Conservation (phyloP, 37 sponge, comb jelly and placozoan genomes). For the Diacarnus erythraeanus region DNA sequence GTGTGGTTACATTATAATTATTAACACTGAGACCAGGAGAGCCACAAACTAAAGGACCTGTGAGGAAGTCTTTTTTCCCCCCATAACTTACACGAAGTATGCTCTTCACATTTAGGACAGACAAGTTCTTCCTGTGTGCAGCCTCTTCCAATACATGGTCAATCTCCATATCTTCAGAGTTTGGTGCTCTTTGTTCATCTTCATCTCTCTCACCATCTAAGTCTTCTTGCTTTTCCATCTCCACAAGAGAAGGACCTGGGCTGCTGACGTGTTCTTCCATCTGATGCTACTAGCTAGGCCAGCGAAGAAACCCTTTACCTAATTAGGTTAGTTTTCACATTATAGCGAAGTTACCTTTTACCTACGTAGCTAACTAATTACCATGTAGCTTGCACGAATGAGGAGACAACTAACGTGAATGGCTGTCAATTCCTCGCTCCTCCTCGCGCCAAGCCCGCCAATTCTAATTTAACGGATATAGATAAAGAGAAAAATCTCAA, state of each 20-base stretch:
- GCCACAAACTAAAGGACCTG: too few species aligned
- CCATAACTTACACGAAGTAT: constrained; percentile 79
- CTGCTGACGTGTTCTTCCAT: background rate
- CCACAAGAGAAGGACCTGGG: background rate
- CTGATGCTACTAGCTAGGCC: background rate
- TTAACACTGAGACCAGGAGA: too few species aligned
- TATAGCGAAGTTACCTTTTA: background rate
- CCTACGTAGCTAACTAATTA: too few species aligned
- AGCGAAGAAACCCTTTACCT: background rate
- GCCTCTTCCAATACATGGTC: constrained; percentile 56
- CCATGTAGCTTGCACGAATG: too few species aligned
- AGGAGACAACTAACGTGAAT: too few species aligned
- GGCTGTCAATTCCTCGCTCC: too few species aligned
- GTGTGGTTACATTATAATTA: background rate
- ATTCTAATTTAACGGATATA: too few species aligned
- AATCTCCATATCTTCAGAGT: background rate
- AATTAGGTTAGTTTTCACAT: background rate
- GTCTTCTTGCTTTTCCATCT: background rate
- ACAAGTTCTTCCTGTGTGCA: constrained; percentile 61
- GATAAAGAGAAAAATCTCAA: too few species aligned
- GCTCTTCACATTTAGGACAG: constrained; percentile 81
- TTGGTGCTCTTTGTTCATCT: background rate
- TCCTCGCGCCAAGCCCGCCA: too few species aligned
- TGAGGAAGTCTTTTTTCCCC: too few species aligned
- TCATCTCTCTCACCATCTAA: background rate